Base-by-base conservation (phyloP, 2,888 invertebrate species). In the Cephus nigrinus region DNA sequence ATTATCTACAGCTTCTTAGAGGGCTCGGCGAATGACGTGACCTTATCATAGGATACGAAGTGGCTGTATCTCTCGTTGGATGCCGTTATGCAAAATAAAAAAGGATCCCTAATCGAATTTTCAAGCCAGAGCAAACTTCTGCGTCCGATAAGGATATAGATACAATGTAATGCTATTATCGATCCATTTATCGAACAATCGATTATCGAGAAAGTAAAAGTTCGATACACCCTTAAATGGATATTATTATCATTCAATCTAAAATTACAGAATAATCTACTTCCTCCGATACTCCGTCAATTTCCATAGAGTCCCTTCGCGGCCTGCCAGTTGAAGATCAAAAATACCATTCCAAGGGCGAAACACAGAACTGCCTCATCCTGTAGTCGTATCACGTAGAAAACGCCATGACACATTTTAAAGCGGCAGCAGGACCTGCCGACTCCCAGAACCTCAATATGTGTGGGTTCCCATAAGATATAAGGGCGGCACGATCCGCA, bases 321-420 rank as follows among this genome's bases (percentile, higher is more conserved):
- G 55, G 9, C 55, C 9, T 55, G 23, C 55, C 2, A 55, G 55
- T 23, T 55, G 23, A 55, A 55, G 55, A 55, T 55, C 55, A 55
- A 55, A 55, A 55, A 55, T 55, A 9, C 23, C 9, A 55, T 23
- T 23, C 9, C 55, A 55, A 23, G 55, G 55, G 9, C 23, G 55
- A 55, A 55, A 23, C 15, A 15, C 23, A 55, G 55, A 55, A 55
- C 9, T 55, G 55, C 74, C 36, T 15, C 74, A 23, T 30, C 74
- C 4, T 3, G 35, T 5, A 74, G 5, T 33, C 81, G 68, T 72
- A 30, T 78, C 83, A 85, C 85, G 86, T 85, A 84, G 78, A 78
- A 80, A 82, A 81, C 80, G 82, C 78, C 82, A 84, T 82, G 84
- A 83, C 84, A 84, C 83, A 83, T 84, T 86, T 85, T 83, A 81